Evolutionary conservation across 2,113 vertebrate species (phyloP), one percentile per base, ranked within the genome.

Genomic region (Argyrosomus japonicus): DNA sequence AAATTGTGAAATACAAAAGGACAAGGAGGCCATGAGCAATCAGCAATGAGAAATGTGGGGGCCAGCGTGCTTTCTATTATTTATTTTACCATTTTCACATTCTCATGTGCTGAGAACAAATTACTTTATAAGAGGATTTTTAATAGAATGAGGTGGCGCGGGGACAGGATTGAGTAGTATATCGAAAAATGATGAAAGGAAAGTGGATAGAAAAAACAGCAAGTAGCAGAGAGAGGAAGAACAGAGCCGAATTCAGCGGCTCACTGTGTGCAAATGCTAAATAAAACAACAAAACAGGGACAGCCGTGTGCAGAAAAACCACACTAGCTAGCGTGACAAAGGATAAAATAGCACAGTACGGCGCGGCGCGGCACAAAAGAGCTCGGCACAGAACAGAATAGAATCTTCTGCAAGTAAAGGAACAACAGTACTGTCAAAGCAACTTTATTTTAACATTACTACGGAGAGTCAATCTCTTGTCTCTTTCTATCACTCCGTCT

Each of bases 391-490:
- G 63, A 65, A 48, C 8, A 60, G 73, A 79, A 60, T 8, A 5
- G 32, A 70, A 68, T 77, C 64, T 74, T 27, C 12, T 54, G 51
- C 84, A 51, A 68, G 54, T 81, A 81, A 58, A 87, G 40, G 84
- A 89, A 85, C 81, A 85, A 85, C 83, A 18, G 64, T 10, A 48
- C 84, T 88, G 90, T 90, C 90, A 92, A 70, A 79, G 11, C 69
- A 79, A 88, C 82, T 89, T 89, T 84, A 84, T 85, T 91, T 90
- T 47, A 82, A 85, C 86, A 88, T 91, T 83, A 85, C 84, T 56
- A 68, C 79, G 80, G 79, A 86, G 85, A 63, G 81, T 79, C 75
- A 71, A 83, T 86, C 82, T 79, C 72, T 63, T 60, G 87, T 87
- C 83, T 85, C 56, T 67, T 54, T 74, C 69, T 32, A 67, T 92